These are phyloP conservation scores for Phyllopteryx taeniolatus DNA, from an alignment of 2,113 vertebrate genomes.

Conservation along the genomic window DNA sequence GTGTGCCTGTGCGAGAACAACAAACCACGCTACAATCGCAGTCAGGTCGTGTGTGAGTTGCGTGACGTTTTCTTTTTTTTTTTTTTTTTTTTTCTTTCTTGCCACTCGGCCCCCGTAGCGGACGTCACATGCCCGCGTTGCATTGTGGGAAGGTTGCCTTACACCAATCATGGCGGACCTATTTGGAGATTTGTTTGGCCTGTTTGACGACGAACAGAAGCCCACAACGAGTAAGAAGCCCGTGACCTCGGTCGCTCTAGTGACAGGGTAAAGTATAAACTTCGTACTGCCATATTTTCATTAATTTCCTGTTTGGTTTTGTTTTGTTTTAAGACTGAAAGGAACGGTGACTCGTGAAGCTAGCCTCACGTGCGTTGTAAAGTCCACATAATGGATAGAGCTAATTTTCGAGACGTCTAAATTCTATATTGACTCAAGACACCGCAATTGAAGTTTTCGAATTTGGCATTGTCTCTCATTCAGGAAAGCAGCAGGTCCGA, in stretches of 20 bases:
- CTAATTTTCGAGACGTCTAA: neutral
- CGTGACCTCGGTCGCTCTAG: conserved; percentile 27
- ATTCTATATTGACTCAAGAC: neutral
- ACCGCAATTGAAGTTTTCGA: neutral
- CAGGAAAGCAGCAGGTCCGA: conserved; percentile 70
- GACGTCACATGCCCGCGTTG: conserved; percentile 6
- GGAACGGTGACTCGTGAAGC: neutral
- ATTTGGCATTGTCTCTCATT: conserved; percentile 6
- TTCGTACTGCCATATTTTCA: accelerated
- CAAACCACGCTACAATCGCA: neutral
- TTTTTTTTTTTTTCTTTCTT: neutral
- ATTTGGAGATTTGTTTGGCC: conserved; percentile 91
- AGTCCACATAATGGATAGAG: neutral
- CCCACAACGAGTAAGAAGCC: conserved; percentile 67
- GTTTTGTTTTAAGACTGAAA: neutral
- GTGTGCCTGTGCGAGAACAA: neutral
- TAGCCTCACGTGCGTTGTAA: conserved; percentile 10
- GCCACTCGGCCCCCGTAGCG: conserved; percentile 1
- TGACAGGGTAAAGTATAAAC: conserved; percentile 62
- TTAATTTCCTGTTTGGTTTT: neutral
- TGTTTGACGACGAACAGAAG: conserved; percentile 87
- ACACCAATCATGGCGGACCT: conserved; percentile 84
- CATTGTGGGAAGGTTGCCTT: conserved; percentile 51
- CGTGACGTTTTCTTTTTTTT: neutral
- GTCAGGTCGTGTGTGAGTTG: neutral